Conservation (phyloP, 2,888 invertebrate species). For the Cantharis lateralis region DNA sequence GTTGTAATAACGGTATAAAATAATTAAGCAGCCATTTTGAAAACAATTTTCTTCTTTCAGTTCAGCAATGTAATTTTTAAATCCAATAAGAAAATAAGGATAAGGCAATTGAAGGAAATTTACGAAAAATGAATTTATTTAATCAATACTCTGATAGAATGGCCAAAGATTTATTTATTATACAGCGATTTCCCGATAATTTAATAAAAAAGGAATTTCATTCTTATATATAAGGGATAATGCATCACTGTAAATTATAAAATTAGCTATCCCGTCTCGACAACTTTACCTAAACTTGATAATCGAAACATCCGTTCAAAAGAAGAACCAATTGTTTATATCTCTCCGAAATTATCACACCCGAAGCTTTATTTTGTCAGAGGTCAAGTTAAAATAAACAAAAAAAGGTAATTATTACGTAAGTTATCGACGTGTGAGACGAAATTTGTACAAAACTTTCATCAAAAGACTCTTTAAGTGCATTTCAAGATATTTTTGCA, state of each 20-base stretch:
- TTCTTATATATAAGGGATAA: neutral
- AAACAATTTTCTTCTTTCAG: neutral
- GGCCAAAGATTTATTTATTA: neutral
- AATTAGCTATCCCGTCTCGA: neutral
- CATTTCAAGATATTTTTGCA: neutral
- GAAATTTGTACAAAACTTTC: neutral
- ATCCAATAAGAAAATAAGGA: neutral
- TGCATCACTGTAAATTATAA: neutral
- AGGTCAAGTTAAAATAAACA: too few relatives aligned
- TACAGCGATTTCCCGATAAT: neutral
- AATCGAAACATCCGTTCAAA: neutral
- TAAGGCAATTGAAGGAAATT: neutral
- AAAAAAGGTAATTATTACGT: too few relatives aligned
- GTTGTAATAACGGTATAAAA: neutral
- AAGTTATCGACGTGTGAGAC: too few relatives aligned
- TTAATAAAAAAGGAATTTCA: neutral
- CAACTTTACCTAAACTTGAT: neutral
- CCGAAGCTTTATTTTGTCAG: too few relatives aligned
- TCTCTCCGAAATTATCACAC: neutral
- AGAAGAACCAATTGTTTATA: neutral
- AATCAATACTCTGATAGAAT: neutral
- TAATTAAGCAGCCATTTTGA: neutral
- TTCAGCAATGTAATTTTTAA: neutral
- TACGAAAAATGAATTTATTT: neutral
- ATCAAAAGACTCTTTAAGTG: neutral